Base-by-base conservation (phyloP, 2,888 invertebrate species). In the Bombyx huttoni region DNA sequence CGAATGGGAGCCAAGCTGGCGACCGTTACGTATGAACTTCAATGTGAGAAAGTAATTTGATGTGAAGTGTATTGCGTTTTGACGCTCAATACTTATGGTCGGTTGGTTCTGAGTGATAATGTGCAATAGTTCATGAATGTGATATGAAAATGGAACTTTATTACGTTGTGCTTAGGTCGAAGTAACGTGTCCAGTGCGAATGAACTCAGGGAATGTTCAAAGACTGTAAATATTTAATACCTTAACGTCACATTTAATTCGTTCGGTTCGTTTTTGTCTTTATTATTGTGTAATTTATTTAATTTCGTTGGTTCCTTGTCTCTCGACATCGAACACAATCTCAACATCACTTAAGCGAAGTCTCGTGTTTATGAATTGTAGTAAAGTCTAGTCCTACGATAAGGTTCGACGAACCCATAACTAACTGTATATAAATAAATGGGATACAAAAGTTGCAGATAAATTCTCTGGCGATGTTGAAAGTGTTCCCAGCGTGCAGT, bases 311-410 rank as follows among this genome's bases (percentile, higher is more conserved):
- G 78, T 75, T 73, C 74, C 70, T 68, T 60, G 63, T 59, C 58
- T 60, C 66, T 58, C 64, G 63, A 67, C 72, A 66, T 63, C 60
- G 61, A 62, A 67, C 58, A 57, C 60, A 70, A 68, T 67, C 63
- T 61, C 67, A 62, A 67, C 69, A 64, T 70, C 67, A 68, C 70
- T 62, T 40, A 68, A 69, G 73, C 59, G 56, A 67, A 70, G 64
- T 74, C 67, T 81, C 78, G 78, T 73, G 67, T 77, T 72, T 78
- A 64, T 77, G 72, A 78, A 67, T 78, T 72, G 77, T 84, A 84
- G 87, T 85, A 85, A 86, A 87, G 77, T 88, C 87, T 88, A 88
- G 87, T 88, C 87, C 83, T 87, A 86, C 73, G 73, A 82, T 86
- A 86, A 83, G 85, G 79, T 80, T 75, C 75, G 72, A 74, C 73